phyloP scores from a whole-genome alignment of 2,888 invertebrate genomes.

The Microplitis manilae region DNA sequence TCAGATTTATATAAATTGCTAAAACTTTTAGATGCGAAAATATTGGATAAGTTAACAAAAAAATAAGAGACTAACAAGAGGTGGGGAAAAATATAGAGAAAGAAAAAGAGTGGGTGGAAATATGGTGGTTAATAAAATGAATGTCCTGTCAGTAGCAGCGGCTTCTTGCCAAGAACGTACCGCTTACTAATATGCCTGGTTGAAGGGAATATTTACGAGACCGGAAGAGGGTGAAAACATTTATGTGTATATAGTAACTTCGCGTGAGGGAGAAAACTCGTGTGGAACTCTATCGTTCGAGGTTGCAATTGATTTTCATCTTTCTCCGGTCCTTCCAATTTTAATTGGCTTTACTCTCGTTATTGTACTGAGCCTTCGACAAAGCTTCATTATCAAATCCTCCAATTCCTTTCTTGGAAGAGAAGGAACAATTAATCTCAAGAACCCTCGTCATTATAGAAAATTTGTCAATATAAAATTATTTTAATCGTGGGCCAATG shows the following conservation, averaged over 20 bases:
- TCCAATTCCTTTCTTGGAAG: constrained; percentile 11
- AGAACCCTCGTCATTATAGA: not conserved
- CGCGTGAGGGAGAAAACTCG: constrained; percentile 29
- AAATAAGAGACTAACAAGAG: not conserved
- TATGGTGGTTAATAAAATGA: constrained; percentile 61
- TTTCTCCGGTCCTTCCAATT: constrained; percentile 49
- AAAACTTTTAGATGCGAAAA: not conserved
- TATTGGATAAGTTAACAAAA: not conserved
- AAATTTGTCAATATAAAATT: constrained; percentile 14
- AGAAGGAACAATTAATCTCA: constrained; percentile 11
- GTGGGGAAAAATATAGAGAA: constrained; percentile 15
- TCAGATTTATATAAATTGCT: not conserved
- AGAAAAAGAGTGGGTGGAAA: constrained; percentile 15
- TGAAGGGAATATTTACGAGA: constrained; percentile 69
- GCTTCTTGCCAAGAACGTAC: constrained; percentile 69
- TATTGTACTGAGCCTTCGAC: constrained; percentile 17
- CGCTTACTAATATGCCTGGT: constrained; percentile 64
- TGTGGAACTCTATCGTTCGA: constrained; percentile 31
- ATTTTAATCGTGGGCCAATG: not conserved
- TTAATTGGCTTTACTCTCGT: constrained; percentile 50
- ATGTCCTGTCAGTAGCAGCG: constrained; percentile 70
- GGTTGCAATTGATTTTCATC: constrained; percentile 55
- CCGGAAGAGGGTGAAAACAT: constrained; percentile 47
- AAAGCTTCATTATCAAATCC: constrained; percentile 11
- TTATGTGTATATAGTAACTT: constrained; percentile 26